Conservation (phyloP, 2,113 vertebrate genomes). For the Callorhinus ursinus region DNA sequence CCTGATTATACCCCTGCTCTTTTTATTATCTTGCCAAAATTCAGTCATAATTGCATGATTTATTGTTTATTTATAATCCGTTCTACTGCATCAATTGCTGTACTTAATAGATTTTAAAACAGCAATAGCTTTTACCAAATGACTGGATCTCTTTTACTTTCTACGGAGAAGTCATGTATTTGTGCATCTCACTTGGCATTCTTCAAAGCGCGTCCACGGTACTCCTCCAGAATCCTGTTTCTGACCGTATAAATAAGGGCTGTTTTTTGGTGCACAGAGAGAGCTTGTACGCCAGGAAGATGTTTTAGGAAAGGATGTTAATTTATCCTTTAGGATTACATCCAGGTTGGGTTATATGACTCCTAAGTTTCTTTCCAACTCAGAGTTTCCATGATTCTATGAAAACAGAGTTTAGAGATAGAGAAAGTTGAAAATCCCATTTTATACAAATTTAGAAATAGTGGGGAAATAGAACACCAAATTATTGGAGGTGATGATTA, state of each 20-base stretch:
- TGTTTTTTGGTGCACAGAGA: slow-evolving; percentile 69
- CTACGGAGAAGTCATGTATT: slow-evolving; percentile 75
- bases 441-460: slow-evolving; percentile 21
- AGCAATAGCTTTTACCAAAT: slow-evolving; percentile 72
- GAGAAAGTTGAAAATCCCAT: background rate
- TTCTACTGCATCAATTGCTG: slow-evolving; percentile 71
- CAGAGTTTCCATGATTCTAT: slow-evolving; percentile 35
- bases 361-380: slow-evolving; percentile 31
- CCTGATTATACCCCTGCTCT: slow-evolving; percentile 81
- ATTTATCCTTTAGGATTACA: slow-evolving; percentile 75
- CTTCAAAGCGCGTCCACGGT: slow-evolving; percentile 72
- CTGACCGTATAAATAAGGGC: slow-evolving; percentile 67
- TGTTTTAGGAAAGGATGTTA: slow-evolving; percentile 72
- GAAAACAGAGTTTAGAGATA: slow-evolving; percentile 25
- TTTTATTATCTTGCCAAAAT: slow-evolving; percentile 87
- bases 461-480: background rate
- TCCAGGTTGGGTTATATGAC: slow-evolving; percentile 18
- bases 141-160: slow-evolving; percentile 80
- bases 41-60: slow-evolving; percentile 85
- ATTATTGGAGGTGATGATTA: background rate
- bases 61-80: slow-evolving; percentile 85
- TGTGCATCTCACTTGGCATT: slow-evolving; percentile 76
- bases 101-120: slow-evolving; percentile 81
- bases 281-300: slow-evolving; percentile 58
- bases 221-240: slow-evolving; percentile 64